Evolutionary conservation across 2,797 vertebrate species (phyloP), one percentile per base, ranked within the genome.

Genomic region (Urosaurus nigricauda): DNA sequence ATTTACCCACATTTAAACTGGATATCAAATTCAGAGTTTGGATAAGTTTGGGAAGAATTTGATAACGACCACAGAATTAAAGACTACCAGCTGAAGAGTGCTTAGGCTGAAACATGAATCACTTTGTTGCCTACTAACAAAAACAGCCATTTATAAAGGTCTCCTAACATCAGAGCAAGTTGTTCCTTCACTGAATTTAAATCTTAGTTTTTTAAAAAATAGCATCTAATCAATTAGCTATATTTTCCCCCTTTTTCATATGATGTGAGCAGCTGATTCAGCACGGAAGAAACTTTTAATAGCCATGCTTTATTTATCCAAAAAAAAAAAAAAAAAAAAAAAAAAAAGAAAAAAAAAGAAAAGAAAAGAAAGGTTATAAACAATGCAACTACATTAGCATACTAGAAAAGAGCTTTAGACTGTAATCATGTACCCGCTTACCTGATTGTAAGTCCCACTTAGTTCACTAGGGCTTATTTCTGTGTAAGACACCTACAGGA

Each of bases 291-390:
- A 85, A 92, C 83, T 80, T 88, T 91, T 87, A 95, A 90, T 13
- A 82, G 90, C 81, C 58, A 83, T 83, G 84, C 79, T 87, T 70
- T 90, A 94, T 87, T 90, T 91, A 92, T 93, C 87, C 87, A 60
- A 51, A 51, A 9, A 51, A 8, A 87, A 60, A 2, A 90, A 95
- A 90, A 1, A 75, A 91, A 95, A 89, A 88, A 60, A 51, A 8
- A 87, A 60, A 2, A 90, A 95, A 90, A 1, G 79, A 91, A 95
- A 89, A n/a, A n/a, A 88, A 60, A 51, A 51, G 9, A 51, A 8
- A 87, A 60, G 4, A 90, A 95, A 90, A 1, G 79, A 91, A 95
- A 89, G 91, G 85, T 87, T 88, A 93, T 86, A 92, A 95, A 94
- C 92, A 94, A 88, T 0, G 35, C 14, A n/a, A 93, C 63, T 5